A percentile compares a stretch with the other conserved stretches of the same genome.
These are phyloP conservation scores for Colaptes auratus DNA, from an alignment of 2,113 vertebrate genomes.

Conservation along the genomic window DNA sequence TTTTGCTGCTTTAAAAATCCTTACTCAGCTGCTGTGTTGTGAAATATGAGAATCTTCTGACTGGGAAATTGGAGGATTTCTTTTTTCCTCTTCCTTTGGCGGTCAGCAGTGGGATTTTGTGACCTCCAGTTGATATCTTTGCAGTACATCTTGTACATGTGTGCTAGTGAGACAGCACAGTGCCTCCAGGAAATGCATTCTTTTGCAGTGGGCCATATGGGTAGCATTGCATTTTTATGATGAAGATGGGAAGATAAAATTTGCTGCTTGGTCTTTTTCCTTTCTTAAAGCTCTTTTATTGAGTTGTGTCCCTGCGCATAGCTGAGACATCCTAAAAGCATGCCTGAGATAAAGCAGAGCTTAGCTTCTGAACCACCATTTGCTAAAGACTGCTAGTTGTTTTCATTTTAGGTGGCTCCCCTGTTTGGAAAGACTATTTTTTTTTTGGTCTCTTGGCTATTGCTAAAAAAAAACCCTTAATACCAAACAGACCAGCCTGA, in stretches of 20 bases:
- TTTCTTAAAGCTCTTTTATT: conserved; percentile 22
- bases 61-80: background rate
- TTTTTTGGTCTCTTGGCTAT: background rate
- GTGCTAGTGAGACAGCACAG: background rate
- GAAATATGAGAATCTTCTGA: conserved; percentile 46
- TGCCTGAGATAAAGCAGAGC: conserved; percentile 21
- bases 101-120: conserved; percentile 42
- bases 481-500: background rate
- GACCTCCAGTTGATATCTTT: conserved; percentile 35
- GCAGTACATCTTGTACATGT: conserved; percentile 39
- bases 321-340: background rate
- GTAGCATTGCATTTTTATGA: conserved; percentile 57
- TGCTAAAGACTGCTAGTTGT: background rate
- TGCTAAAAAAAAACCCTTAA: background rate
- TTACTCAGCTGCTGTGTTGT: conserved; percentile 43
- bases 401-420: background rate
- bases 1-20: conserved; percentile 28
- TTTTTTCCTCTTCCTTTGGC: background rate
- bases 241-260: conserved; percentile 58
- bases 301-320: background rate
- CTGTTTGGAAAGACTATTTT: background rate
- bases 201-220: conserved; percentile 61
- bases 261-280: conserved; percentile 31
- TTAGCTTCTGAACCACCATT: background rate
- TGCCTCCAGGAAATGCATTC: conserved; percentile 64